These are phyloP conservation scores for Octodonta nipae DNA, from an alignment of 2,888 invertebrate species.

Conservation along the genomic window DNA sequence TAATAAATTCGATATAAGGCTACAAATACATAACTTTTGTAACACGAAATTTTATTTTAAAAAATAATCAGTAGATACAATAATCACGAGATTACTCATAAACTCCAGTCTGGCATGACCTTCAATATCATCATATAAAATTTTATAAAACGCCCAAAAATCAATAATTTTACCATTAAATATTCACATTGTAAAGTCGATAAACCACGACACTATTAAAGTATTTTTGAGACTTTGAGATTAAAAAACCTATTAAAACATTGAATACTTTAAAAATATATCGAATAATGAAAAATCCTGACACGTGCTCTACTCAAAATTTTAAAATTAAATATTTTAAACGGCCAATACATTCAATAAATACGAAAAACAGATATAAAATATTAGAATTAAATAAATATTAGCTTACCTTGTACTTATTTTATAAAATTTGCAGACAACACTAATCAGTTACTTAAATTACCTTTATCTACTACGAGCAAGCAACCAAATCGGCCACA, in stretches of 20 bases:
- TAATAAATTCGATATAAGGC: conserved; percentile 2
- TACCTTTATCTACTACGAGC: conserved; percentile 2
- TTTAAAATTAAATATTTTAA: no score
- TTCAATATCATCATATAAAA: neutral
- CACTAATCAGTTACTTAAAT: neutral
- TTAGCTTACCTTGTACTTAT: neutral
- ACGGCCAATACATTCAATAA: no score
- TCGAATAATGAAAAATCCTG: neutral
- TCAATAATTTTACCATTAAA: no score
- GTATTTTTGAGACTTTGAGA: no score
- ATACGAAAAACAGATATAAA: neutral
- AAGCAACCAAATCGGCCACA: conserved; percentile 25
- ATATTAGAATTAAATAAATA: neutral
- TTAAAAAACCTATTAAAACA: neutral
- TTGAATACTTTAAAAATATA: neutral
- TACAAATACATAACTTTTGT: neutral
- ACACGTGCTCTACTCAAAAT: neutral
- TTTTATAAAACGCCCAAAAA: no score
- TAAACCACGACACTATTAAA: no score
- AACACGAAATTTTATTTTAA: neutral
- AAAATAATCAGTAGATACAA: neutral
- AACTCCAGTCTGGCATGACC: conserved; percentile 4
- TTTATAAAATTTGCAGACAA: neutral
- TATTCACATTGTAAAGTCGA: no score
- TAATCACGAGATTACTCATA: conserved; percentile 2